These are phyloP conservation scores for Microctenopoma steveboyesi DNA, from an alignment of 2,797 vertebrate species.

Conservation along the genomic window DNA sequence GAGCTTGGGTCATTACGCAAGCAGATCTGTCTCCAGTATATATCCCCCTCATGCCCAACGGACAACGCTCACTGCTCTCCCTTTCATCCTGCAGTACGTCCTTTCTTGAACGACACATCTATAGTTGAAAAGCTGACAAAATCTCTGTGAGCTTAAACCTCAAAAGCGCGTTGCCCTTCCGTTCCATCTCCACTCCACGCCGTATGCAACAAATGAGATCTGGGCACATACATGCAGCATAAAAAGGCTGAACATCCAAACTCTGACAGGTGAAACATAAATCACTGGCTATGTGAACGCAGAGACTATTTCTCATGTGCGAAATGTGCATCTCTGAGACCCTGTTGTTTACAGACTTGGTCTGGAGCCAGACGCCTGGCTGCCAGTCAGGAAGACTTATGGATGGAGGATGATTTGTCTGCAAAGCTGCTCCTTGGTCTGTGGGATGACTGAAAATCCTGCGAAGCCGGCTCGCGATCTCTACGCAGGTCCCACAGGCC, in stretches of 20 bases:
- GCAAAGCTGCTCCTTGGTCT: constrained; percentile 69
- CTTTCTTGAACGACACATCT: constrained; percentile 14
- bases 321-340: constrained; percentile 28
- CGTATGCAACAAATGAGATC: constrained; percentile 28
- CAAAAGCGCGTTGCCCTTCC: constrained; percentile 17
- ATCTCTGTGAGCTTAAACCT: constrained; percentile 22
- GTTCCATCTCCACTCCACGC: constrained; percentile 4
- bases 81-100: constrained; percentile 16
- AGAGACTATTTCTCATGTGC: constrained; percentile 24
- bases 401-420: constrained; percentile 72
- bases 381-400: constrained; percentile 73
- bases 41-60: constrained; percentile 42
- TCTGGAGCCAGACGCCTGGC: constrained; percentile 48
- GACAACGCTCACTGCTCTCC: constrained; percentile 17
- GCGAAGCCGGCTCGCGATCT: constrained; percentile 60
- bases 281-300: not conserved
- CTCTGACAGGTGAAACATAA: constrained; percentile 24
- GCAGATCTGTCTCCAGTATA: constrained; percentile 56
- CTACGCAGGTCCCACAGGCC: constrained; percentile 44
- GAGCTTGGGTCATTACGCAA: constrained; percentile 53
- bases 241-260: constrained; percentile 13
- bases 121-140: constrained; percentile 14
- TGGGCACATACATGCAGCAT: not conserved
- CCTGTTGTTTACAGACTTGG: constrained; percentile 55
- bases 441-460: constrained; percentile 72